Percentiles rank a stretch among this genome's conserved stretches.
These are phyloP conservation scores for Dicranocentrus wangi DNA, from an alignment of 2,888 invertebrate genomes.

Conservation along the genomic window DNA sequence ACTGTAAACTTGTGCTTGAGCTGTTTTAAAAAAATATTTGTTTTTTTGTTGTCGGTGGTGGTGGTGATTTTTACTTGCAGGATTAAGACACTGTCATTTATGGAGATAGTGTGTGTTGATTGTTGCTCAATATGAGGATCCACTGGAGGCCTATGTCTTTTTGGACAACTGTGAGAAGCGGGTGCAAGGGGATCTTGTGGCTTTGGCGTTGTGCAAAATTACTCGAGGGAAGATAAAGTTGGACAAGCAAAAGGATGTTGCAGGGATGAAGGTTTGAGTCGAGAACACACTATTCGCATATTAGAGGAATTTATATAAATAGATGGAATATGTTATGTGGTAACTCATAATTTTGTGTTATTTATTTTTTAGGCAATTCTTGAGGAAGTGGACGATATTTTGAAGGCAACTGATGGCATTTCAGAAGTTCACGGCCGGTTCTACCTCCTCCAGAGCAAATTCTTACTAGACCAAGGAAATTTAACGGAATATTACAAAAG, in stretches of 20 bases:
- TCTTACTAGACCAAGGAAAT: slow-evolving; percentile 90
- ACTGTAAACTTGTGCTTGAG: too few relatives aligned
- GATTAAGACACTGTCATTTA: slow-evolving; percentile 93
- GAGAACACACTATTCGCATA: too few relatives aligned
- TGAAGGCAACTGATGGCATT: slow-evolving; percentile 93
- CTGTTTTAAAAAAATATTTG: too few relatives aligned
- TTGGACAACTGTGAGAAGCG: slow-evolving; percentile 91
- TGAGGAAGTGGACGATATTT: slow-evolving; percentile 86
- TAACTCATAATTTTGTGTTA: too few relatives aligned
- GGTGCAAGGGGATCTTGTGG: slow-evolving; percentile 89
- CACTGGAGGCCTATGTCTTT: slow-evolving; percentile 89
- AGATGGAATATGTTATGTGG: too few relatives aligned
- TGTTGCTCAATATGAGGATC: slow-evolving; percentile 84
- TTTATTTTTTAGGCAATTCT: slow-evolving; percentile 88
- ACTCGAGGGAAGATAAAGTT: slow-evolving; percentile 87
- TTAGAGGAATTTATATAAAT: too few relatives aligned
- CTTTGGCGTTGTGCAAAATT: slow-evolving; percentile 89
- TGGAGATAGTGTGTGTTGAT: slow-evolving; percentile 89
- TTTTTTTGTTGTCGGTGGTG: too few relatives aligned
- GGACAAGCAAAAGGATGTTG: slow-evolving; percentile 85
- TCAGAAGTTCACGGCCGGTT: slow-evolving; percentile 95
- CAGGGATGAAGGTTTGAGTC: slow-evolving; percentile 80
- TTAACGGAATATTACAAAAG: slow-evolving; percentile 97
- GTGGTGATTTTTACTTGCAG: slow-evolving; percentile 78
- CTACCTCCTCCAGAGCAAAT: slow-evolving; percentile 93